Base-by-base conservation (phyloP, 2,113 vertebrate species). In the Tenebrosternarchus preto region DNA sequence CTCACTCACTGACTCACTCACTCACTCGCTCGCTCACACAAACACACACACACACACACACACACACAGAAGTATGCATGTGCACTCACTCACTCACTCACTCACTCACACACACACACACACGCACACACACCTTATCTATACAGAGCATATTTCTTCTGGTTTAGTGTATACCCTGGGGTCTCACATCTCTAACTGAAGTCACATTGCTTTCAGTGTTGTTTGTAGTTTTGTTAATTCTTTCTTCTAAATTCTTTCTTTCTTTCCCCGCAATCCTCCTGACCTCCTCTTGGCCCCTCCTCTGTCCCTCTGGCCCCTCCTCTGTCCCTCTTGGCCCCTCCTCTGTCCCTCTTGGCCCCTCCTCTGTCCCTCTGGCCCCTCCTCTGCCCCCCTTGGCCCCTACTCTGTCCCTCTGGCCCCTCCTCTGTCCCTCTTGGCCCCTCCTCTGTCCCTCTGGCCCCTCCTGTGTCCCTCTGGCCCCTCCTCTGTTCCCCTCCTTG, bases 191-290 rank as follows among this genome's bases (percentile, higher is more conserved):
- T 74, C 50, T 1, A 12, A 53, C 17, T 74, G 29, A 67, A 67
- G 31, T 33, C 71, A 67, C 63, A 73, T 56, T 55, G 69, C 78
- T 73, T 80, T n/a, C 17, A 9, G 77, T 60, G 6, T 73, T 64
- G 57, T 63, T 80, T 73, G 15, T 63, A 72, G 71, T 50, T 71
- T 66, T 43, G 77, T 2, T 66, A 46, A 20, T 55, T 66, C 61
- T 56, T 39, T 64, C 64, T 78, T 29, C 8, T 64, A 43, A 27
- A 22, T 60, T 64, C 60, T 55, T 39, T 64, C 64, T 78, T 29
- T 68, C 75, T 68, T 29, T 53, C 61, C 56, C 7, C 56, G n/a
- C n/a, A n/a, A n/a, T n/a, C n/a, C 46, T 67, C 74, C 20, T 17
- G 27, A 17, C 31, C 53, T 61, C 22, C 19, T 15, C 25, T n/a